Conservation (phyloP, 37 sponge, comb jelly and placozoan species). For the Beroe forskalii region DNA sequence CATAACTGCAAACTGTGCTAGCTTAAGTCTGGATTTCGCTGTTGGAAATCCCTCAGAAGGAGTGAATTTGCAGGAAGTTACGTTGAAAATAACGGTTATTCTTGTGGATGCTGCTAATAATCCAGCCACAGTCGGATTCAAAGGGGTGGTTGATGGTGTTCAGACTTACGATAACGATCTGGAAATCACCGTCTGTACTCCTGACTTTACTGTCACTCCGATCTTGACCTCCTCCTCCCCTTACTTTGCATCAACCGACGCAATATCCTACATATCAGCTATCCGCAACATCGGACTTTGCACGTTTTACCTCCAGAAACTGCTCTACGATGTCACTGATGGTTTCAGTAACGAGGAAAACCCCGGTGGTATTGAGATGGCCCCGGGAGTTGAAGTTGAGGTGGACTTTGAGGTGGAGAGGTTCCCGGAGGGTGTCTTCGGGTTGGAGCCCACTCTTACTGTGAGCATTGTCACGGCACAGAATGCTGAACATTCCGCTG, state of each 20-base stretch:
- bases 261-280: background rate
- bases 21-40: background rate
- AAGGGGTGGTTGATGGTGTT: background rate
- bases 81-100: background rate
- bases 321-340: background rate
- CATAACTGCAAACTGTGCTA: background rate
- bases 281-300: background rate
- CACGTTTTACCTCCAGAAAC: background rate
- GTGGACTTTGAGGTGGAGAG: background rate
- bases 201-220: background rate
- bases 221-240: background rate
- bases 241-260: background rate
- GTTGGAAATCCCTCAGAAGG: background rate
- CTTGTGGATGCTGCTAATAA: background rate
- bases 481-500: background rate
- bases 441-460: background rate
- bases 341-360: background rate
- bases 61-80: background rate
- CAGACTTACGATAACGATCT: background rate
- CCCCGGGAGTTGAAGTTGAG: background rate
- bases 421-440: constrained; percentile 6
- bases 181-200: background rate
- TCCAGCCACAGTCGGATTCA: background rate
- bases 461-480: background rate
- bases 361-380: background rate